Base-by-base conservation (phyloP, 2,797 vertebrate genomes). In the Artibeus jamaicensis region DNA sequence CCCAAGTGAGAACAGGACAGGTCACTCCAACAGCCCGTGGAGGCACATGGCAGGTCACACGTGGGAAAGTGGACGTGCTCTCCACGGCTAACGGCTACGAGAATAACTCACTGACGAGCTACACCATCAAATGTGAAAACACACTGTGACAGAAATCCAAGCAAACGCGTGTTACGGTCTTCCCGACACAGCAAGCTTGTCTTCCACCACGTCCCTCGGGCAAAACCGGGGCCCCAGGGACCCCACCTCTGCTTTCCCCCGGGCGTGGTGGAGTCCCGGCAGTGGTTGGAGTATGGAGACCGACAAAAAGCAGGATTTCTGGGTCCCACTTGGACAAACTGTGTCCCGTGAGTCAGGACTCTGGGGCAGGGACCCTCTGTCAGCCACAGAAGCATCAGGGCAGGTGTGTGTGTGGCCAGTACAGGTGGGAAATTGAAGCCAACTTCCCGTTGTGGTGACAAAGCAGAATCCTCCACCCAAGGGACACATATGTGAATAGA, bases 361-460 rank as follows among this genome's bases (percentile, higher is more conserved):
- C 0, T 4, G 8, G 2, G n/a, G n/a, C n/a, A n/a, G n/a, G n/a
- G n/a, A n/a, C n/a, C 18, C 4, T 26, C 9, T 9, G 16, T 10
- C 32, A 39, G 57, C 48, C 24, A 26, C 26, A 65, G 34, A 77
- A 46, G 16, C 42, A 16, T 2, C 1, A 34, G 32, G 14, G n/a
- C 65, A 3, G 53, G 14, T 42, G 10, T 26, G 29, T 50, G 29
- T 50, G 15, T 50, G 46, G 9, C 78, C 39, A 21, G 67, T 37
- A 21, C 18, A 29, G 39, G 44, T 3, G 14, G 86, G 68, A 67
- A 26, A 32, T 8, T 16, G 1, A 68, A 81, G 11, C 32, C 59
- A 55, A 73, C 11, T 65, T 65, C 16, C 34, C 2, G 6, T 15
- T n/a, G 44, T 53, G 19, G 62, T 1, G 1, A 21, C 14, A 37